phyloP scores from a whole-genome alignment of 2,888 invertebrate species.

The Eledone cirrhosa region DNA sequence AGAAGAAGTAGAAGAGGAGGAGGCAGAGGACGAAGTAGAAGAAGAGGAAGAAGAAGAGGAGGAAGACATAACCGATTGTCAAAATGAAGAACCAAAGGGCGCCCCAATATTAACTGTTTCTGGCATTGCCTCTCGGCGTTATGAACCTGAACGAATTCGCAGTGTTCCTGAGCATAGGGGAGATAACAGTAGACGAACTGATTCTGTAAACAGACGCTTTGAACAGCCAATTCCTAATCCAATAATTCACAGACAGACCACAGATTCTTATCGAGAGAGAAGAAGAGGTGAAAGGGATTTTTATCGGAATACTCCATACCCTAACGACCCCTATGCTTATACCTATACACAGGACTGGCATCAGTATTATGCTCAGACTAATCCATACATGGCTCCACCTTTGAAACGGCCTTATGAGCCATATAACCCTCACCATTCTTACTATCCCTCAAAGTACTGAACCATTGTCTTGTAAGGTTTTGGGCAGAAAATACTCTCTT shows the following conservation, averaged over 20 bases:
- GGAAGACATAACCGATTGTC: no score
- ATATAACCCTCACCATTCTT: background rate
- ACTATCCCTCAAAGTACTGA: slow-evolving; percentile 23
- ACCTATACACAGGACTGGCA: slow-evolving; percentile 22
- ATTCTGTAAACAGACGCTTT: slow-evolving; percentile 4
- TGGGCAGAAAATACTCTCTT: background rate
- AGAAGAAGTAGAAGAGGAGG: background rate
- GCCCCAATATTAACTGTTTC: slow-evolving; percentile 11
- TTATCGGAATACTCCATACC: background rate
- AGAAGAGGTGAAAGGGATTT: slow-evolving; percentile 15
- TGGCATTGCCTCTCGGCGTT: slow-evolving; percentile 14
- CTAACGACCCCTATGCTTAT: slow-evolving; percentile 2
- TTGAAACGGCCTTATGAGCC: slow-evolving; percentile 26
- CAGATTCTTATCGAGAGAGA: slow-evolving; percentile 10
- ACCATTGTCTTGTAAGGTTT: background rate
- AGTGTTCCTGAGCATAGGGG: slow-evolving; percentile 14
- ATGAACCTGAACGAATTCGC: slow-evolving; percentile 12
- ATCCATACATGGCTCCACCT: slow-evolving; percentile 12
- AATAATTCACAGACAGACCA: slow-evolving; percentile 12
- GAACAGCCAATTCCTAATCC: background rate
- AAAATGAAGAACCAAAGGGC: slow-evolving; percentile 24
- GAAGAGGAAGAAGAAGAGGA: background rate
- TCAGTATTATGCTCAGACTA: slow-evolving; percentile 18
- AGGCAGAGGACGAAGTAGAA: background rate
- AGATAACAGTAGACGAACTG: slow-evolving; percentile 5